Percentiles rank a stretch among this genome's conserved stretches.
Conservation (phyloP, 2,888 invertebrate species). For the Ganaspis brasiliensis region DNA sequence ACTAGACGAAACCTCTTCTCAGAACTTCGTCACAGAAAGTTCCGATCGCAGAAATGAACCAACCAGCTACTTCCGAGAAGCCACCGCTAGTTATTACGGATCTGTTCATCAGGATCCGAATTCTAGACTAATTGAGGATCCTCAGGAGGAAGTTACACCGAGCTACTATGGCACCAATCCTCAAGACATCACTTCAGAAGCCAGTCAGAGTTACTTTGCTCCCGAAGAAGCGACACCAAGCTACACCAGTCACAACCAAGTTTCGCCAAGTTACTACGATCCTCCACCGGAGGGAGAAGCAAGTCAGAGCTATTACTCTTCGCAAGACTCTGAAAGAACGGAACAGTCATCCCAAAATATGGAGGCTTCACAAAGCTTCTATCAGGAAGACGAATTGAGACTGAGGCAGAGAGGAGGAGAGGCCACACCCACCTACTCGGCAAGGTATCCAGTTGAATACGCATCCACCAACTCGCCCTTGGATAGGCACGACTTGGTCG, state of each 20-base stretch:
- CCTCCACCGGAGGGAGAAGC: conserved; percentile 75
- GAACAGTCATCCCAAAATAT: conserved; percentile 73
- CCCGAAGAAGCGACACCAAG: conserved; percentile 73
- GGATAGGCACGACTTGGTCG: conserved; percentile 78
- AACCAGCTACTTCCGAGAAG: conserved; percentile 74
- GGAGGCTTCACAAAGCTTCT: conserved; percentile 77
- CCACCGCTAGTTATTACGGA: conserved; percentile 74
- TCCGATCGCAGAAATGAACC: conserved; percentile 73
- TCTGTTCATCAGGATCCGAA: conserved; percentile 66
- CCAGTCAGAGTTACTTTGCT: conserved; percentile 76
- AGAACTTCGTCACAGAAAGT: conserved; percentile 76
- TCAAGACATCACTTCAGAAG: conserved; percentile 68
- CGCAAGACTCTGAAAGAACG: conserved; percentile 69
- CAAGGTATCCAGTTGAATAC: conserved; percentile 76
- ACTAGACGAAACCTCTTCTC: conserved; percentile 74
- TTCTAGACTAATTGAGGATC: conserved; percentile 69
- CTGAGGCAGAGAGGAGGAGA: conserved; percentile 73
- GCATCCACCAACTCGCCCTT: conserved; percentile 74
- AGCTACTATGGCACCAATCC: conserved; percentile 73
- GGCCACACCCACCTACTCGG: conserved; percentile 76
- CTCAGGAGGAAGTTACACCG: conserved; percentile 73
- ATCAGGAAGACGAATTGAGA: conserved; percentile 72
- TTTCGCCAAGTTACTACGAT: conserved; percentile 75
- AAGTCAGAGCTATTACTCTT: conserved; percentile 76
- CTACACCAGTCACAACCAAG: conserved; percentile 70